Conservation (phyloP, 2,113 vertebrate genomes). For the Gymnobelideus leadbeateri region DNA sequence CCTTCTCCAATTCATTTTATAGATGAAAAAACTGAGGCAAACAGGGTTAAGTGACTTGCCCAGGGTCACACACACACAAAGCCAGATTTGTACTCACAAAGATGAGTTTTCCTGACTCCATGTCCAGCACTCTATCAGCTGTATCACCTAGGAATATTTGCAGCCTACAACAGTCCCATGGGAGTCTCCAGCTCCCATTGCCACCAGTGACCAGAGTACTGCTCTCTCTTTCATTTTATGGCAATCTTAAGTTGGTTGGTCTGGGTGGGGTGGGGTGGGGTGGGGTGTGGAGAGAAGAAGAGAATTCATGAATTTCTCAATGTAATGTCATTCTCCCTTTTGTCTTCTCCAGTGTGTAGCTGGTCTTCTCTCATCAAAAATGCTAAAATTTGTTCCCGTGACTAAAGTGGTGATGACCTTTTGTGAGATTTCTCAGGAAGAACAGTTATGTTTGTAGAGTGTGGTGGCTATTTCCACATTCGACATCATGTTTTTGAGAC, state of each 20-base stretch:
- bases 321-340: neutral
- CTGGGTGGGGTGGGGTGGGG: too few species aligned
- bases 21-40: neutral
- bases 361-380: conserved; percentile 13
- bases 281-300: neutral
- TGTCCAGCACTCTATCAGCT: neutral
- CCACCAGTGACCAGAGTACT: neutral
- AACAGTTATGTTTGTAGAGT: neutral
- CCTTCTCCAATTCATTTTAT: neutral
- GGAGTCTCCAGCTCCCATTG: neutral
- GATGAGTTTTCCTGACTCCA: neutral
- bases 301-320: neutral
- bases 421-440: neutral
- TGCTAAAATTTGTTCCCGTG: neutral
- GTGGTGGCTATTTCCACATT: neutral
- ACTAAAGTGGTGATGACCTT: neutral
- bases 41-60: neutral
- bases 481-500: neutral
- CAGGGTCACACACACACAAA: neutral
- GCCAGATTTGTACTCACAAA: neutral
- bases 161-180: too few species aligned
- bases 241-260: neutral
- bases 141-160: neutral
- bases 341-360: neutral
- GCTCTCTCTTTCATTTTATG: neutral